A percentile compares a stretch with the other conserved stretches of the same genome.
Conservation (phyloP, 2,797 vertebrate genomes). For the Chaetodon trifasciatus region DNA sequence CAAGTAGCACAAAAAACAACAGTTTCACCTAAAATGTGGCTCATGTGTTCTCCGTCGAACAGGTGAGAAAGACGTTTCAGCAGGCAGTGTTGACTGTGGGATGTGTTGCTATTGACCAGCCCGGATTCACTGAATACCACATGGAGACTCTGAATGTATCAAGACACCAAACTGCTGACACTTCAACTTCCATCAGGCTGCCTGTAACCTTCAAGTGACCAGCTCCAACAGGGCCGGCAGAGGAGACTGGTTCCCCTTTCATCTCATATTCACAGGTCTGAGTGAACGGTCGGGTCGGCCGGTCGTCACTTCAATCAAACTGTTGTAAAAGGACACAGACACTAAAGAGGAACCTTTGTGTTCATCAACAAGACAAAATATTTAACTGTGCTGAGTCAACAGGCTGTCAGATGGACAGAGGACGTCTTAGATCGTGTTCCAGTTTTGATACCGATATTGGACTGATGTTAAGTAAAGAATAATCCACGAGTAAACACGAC, state of each 20-base stretch:
- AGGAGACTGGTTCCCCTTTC: slow-evolving; percentile 43
- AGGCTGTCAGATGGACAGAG: background rate
- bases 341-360: background rate
- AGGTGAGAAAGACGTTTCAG: background rate
- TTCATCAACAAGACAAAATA: background rate
- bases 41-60: background rate
- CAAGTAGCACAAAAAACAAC: background rate
- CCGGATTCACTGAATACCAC: slow-evolving; percentile 59
- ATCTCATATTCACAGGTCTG: slow-evolving; percentile 43
- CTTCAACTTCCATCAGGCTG: slow-evolving; percentile 35
- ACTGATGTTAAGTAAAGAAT: background rate
- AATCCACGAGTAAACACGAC: background rate
- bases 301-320: background rate
- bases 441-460: background rate
- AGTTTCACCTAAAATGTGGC: background rate
- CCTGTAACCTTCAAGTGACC: slow-evolving; percentile 71
- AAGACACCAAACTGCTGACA: slow-evolving; percentile 65
- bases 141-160: slow-evolving; percentile 60
- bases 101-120: slow-evolving; percentile 23
- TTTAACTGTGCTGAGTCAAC: slow-evolving; percentile 15
- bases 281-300: background rate
- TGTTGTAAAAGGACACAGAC: background rate
- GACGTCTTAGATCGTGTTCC: background rate
- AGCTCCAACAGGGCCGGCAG: slow-evolving; percentile 33
- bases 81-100: background rate